Evolutionary conservation across 2,888 invertebrate genomes (phyloP).

Genomic region (Neoascia interrupta): DNA sequence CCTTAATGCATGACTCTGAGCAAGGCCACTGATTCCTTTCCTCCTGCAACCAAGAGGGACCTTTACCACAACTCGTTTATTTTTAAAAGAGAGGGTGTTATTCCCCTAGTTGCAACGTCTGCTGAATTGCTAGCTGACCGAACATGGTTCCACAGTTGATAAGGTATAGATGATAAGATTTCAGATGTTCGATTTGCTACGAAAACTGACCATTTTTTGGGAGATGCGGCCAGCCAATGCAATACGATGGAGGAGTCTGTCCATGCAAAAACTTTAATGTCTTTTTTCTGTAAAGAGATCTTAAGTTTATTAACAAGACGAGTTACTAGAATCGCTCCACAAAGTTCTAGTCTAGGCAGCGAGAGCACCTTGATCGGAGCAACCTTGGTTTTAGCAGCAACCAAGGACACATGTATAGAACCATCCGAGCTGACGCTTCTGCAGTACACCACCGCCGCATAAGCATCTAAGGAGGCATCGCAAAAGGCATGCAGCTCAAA

Average conservation of each 20-base stretch:
- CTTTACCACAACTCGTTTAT: slow-evolving; percentile 12
- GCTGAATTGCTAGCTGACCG: slow-evolving; percentile 20
- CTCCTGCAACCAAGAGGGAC: slow-evolving; percentile 12
- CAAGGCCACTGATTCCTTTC: slow-evolving; percentile 12
- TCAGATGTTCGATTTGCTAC: slow-evolving; percentile 27
- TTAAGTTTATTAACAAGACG: slow-evolving; percentile 30
- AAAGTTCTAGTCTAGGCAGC: slow-evolving; percentile 41
- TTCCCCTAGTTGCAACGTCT: slow-evolving; percentile 27
- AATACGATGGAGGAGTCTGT: slow-evolving; percentile 13
- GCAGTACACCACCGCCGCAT: slow-evolving; percentile 32
- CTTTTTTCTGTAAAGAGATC: slow-evolving; percentile 7
- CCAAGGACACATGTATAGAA: not conserved
- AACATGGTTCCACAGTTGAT: slow-evolving; percentile 3
- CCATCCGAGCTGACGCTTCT: not conserved
- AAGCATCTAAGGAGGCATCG: too few relatives aligned
- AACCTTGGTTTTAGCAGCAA: slow-evolving; percentile 25
- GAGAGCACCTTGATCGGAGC: slow-evolving; percentile 37
- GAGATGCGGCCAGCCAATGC: slow-evolving; percentile 18
- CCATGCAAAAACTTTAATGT: slow-evolving; percentile 29
- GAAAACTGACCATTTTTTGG: slow-evolving; percentile 26
- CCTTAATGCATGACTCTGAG: not conserved
- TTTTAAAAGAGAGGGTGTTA: not conserved
- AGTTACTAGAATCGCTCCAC: slow-evolving; percentile 32
- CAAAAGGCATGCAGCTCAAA: slow-evolving; percentile 22
- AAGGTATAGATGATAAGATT: not conserved